These are phyloP conservation scores for Drosophila demipolita DNA, from an alignment of 2,888 invertebrate genomes.

Conservation along the genomic window DNA sequence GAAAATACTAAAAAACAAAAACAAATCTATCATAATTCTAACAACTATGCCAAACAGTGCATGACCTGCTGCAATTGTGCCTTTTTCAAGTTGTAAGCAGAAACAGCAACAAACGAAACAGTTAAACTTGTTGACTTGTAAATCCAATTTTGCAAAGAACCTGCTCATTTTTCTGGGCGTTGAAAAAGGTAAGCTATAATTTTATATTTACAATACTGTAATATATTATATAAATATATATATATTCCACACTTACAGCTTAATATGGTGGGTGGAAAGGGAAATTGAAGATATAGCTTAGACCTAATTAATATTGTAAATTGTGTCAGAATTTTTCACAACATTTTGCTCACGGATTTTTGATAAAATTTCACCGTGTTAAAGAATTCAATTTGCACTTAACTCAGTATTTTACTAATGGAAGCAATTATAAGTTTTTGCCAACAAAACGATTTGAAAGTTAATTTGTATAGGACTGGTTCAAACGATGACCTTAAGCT, in stretches of 20 bases:
- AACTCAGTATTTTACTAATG: conserved; percentile 30
- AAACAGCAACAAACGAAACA: conserved; percentile 23
- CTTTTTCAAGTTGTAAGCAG: conserved; percentile 47
- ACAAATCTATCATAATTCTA: conserved; percentile 36
- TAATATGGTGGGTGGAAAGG: neutral
- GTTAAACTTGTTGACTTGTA: conserved; percentile 44
- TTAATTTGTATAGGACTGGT: conserved; percentile 36
- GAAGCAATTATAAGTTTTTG: conserved; percentile 19
- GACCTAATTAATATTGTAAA: neutral
- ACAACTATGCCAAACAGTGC: conserved; percentile 54
- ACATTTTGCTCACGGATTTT: neutral
- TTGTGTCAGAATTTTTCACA: neutral
- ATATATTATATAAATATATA: neutral
- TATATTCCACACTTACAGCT: neutral
- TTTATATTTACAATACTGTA: neutral
- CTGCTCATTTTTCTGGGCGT: conserved; percentile 2
- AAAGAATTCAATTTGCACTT: neutral
- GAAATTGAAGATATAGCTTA: neutral
- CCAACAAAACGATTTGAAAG: conserved; percentile 12
- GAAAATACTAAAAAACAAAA: conserved; percentile 3
- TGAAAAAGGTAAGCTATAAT: conserved; percentile 32
- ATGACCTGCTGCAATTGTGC: conserved; percentile 63
- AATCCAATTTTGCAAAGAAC: conserved; percentile 1
- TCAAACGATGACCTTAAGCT: conserved; percentile 3
- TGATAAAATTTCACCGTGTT: neutral